These are phyloP conservation scores for Linyphia triangularis DNA, from an alignment of 2,888 invertebrate genomes.

Conservation along the genomic window DNA sequence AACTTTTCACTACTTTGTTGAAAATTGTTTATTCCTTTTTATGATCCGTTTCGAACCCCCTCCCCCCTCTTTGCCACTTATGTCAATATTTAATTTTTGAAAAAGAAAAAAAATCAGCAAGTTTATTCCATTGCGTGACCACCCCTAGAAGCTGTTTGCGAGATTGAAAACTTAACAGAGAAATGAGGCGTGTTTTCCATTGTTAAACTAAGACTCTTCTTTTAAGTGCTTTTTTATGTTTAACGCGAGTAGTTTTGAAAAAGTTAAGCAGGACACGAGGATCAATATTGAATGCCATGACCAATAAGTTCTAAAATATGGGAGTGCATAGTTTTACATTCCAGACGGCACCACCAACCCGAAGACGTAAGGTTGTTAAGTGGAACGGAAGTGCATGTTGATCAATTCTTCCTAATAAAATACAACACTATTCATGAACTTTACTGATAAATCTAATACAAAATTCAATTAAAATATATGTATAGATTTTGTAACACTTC, in stretches of 20 bases:
- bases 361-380: too few species aligned
- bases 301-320: too few species aligned
- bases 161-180: constrained; percentile 3
- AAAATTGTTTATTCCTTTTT: constrained; percentile 67
- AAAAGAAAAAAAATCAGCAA: constrained; percentile 1
- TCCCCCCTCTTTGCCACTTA: not conserved
- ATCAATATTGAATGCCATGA: not conserved
- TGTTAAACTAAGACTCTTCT: not conserved
- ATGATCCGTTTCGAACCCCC: constrained; percentile 18
- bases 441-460: too few species aligned
- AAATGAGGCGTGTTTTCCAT: not conserved
- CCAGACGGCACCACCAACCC: too few species aligned
- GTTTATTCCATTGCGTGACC: not conserved
- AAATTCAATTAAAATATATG: too few species aligned
- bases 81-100: constrained; percentile 71
- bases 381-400: too few species aligned
- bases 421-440: too few species aligned
- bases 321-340: too few species aligned
- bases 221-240: not conserved
- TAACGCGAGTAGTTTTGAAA: not conserved
- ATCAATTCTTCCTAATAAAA: too few species aligned
- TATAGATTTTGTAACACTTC: too few species aligned
- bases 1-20: constrained; percentile 50
- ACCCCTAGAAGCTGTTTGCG: not conserved
- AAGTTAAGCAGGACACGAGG: not conserved